A percentile compares a stretch with the other conserved stretches of the same genome.
Conservation (phyloP, 2,888 invertebrate species). For the Dryobota labecula region DNA sequence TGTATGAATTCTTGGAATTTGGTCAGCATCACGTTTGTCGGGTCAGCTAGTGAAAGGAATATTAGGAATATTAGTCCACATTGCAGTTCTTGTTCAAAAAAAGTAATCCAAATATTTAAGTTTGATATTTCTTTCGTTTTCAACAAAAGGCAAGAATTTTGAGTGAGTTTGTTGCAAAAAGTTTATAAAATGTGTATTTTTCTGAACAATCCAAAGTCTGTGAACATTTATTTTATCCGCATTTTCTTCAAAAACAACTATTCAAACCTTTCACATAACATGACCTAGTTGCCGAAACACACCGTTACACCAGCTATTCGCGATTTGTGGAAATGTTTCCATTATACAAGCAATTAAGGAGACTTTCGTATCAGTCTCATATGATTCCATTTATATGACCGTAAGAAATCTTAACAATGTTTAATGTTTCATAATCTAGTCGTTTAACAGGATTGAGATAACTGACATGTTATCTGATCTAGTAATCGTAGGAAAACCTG, state of each 20-base stretch:
- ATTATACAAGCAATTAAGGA: slow-evolving; percentile 19
- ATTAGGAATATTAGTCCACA: neutral
- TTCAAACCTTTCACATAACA: slow-evolving; percentile 40
- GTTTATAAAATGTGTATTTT: slow-evolving; percentile 31
- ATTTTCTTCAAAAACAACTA: slow-evolving; percentile 50
- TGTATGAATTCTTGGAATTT: too few species aligned
- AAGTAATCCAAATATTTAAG: slow-evolving; percentile 2
- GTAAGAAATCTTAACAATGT: slow-evolving; percentile 16
- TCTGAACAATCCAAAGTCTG: slow-evolving; percentile 19
- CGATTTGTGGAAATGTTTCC: slow-evolving; percentile 36
- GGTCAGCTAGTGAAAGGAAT: neutral
- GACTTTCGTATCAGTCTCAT: slow-evolving; percentile 4
- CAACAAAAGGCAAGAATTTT: slow-evolving; percentile 20
- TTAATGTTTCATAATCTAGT: slow-evolving; percentile 28
- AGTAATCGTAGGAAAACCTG: slow-evolving; percentile 6
- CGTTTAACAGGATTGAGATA: slow-evolving; percentile 23
- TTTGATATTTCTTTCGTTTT: slow-evolving; percentile 9
- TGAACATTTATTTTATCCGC: slow-evolving; percentile 44
- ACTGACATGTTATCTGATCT: slow-evolving; percentile 21
- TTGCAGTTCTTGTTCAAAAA: neutral
- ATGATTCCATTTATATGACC: slow-evolving; percentile 21
- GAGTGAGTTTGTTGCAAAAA: slow-evolving; percentile 25
- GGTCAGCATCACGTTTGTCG: too few species aligned
- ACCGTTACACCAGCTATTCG: slow-evolving; percentile 30
- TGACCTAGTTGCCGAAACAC: slow-evolving; percentile 44